Evolutionary conservation across 2,797 vertebrate species (phyloP), one percentile per base, ranked within the genome.

Genomic region (Pseudochaenichthys georgianus): DNA sequence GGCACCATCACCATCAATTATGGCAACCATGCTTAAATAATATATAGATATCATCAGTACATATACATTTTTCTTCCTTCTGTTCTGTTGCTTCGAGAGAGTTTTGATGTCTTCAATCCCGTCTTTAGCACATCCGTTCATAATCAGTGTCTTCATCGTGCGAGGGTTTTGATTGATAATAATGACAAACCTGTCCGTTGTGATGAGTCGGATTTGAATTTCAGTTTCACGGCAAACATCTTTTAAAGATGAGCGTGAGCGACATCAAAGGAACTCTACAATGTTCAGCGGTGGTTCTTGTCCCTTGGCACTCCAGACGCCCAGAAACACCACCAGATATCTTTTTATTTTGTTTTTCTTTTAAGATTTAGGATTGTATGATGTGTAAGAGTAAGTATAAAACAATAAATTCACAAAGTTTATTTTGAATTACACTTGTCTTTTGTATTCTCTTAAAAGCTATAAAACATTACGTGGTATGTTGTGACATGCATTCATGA

Each of bases 361-460:
- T 94, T 75, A 88, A 90, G 86, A 88, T 92, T 94, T 95, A 95
- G 95, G 93, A 93, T 94, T 95, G 94, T 95, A 95, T 95, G 93
- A 94, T 93, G 93, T 95, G 94, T 94, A 95, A 93, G 90, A 95
- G 89, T 94, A 93, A 93, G 93, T 94, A 94, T 93, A 95, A 95
- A 95, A 94, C 91, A 95, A 95, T 95, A 94, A 95, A 95, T 94
- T 94, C 91, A 93, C 93, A 95, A 94, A 95, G 95, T 96, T 96
- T 96, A 96, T 96, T 96, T 96, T 95, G 95, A 94, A 95, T 92
- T 92, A 93, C 50, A 85, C 60, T 89, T 82, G 85, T 89, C 64
- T 90, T 90, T 88, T 91, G 83, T 90, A 60, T 89, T 64, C 34
- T 31, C 2, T 2, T 17, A 8, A 38, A 5, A 4, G 13, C 51